These are phyloP conservation scores for Cynodonichthys magdalenae DNA, from an alignment of 2,797 vertebrate genomes.

Conservation along the genomic window DNA sequence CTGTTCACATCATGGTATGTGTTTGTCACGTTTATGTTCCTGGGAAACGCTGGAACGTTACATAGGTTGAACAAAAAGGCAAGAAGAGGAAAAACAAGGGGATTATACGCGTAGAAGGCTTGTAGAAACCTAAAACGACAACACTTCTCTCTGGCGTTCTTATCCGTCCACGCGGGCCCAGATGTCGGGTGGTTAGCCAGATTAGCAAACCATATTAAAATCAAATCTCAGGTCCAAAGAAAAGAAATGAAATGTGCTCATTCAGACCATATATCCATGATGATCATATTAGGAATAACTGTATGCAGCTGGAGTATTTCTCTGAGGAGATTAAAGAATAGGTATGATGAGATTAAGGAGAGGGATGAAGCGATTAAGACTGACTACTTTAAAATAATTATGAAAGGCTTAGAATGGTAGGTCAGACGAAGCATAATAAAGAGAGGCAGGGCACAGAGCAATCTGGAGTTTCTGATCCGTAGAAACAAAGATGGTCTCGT, in stretches of 20 bases:
- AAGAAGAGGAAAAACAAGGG: neutral
- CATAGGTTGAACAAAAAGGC: neutral
- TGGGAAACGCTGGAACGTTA: no score
- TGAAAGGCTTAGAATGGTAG: constrained; percentile 76
- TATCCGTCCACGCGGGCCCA: constrained; percentile 18
- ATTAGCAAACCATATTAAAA: constrained; percentile 65
- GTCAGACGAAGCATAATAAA: constrained; percentile 65
- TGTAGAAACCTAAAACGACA: constrained; percentile 3
- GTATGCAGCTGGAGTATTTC: constrained; percentile 65
- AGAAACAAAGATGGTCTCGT: constrained; percentile 67
- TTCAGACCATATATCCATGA: constrained; percentile 64
- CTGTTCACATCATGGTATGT: no score
- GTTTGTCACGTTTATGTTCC: no score
- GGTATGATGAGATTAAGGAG: constrained; percentile 80
- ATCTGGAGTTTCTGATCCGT: constrained; percentile 73
- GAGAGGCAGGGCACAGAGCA: constrained; percentile 71
- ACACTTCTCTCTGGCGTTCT: neutral
- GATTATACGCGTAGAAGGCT: neutral
- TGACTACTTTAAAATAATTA: constrained; percentile 83
- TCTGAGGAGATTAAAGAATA: constrained; percentile 80
- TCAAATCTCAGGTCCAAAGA: constrained; percentile 50
- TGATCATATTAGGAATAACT: constrained; percentile 67
- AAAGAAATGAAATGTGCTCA: constrained; percentile 49
- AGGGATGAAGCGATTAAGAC: constrained; percentile 79
- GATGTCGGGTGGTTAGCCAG: constrained; percentile 63